Base-by-base conservation (phyloP, 2,888 invertebrate species). In the Bellardia pandia region DNA sequence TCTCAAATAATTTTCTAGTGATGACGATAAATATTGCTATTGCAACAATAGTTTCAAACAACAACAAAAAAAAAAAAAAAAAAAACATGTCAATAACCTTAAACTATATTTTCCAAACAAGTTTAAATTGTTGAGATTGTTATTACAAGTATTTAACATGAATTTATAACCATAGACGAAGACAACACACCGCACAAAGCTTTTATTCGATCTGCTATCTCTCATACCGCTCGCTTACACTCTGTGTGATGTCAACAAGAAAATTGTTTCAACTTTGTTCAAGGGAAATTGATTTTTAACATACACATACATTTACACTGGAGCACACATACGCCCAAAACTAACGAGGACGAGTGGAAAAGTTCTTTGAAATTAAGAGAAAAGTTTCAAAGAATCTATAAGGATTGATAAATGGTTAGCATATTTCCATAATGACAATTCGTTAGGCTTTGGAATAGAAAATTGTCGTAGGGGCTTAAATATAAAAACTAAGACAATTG, bases 81-180 rank as follows among this genome's bases (percentile, higher is more conserved):
- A 53, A 71, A 53, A 83, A 82, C 40, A 30, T 85, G 75, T 42
- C 81, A 78, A 84, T 78, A 84, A 78, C 78, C 84, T 79, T 68
- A 79, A 85, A 79, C 68, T 85, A 72, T 23, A 74, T 68, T 78
- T 74, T 72, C 14, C 9, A 30, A 37, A 33, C 45, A 66, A 48
- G 13, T 13, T 45, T 37, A 48, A 33, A 68, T 30, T 58, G 48
- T 78, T 78, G 33, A 48, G 23, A 37, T 78, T 69, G 30, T 58
- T 58, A 14, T 69, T 14, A 68, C 58, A 78, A 68, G 68, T 68
- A 56, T 68, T 77, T 58, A 42, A 77, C 53, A 40, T 45, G 79
- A 71, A 79, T 62, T 69, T 60, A n/a, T 71, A 66, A n/a, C 58
- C 71, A 23, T 56, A 16, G 45, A 45, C 45, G 45, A 13, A 2